Percentiles rank a stretch among this genome's conserved stretches.
Conservation (phyloP, 2,113 vertebrate genomes). For the Sciurus niger region DNA sequence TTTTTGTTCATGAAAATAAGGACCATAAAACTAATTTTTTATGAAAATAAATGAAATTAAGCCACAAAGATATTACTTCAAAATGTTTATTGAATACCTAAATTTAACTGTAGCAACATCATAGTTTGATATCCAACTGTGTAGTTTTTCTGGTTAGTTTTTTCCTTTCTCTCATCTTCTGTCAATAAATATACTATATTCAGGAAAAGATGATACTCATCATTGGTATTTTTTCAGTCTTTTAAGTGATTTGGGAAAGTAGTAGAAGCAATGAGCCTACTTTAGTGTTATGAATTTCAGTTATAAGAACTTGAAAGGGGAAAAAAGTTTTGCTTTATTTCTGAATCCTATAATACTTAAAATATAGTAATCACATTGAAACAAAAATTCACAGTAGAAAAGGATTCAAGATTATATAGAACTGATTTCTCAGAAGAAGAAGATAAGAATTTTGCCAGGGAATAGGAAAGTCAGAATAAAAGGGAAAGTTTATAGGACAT, state of each 20-base stretch:
- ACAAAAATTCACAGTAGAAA: background rate
- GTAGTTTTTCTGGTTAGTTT: conserved; percentile 16
- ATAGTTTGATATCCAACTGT: conserved; percentile 58
- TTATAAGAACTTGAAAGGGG: background rate
- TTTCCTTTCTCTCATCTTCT: background rate
- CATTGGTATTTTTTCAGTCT: background rate
- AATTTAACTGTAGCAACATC: conserved; percentile 50
- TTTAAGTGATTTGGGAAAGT: background rate
- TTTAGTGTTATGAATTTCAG: background rate
- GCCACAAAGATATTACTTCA: conserved; percentile 48
- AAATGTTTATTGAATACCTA: conserved; percentile 69
- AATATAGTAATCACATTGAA: conserved; percentile 32
- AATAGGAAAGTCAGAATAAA: background rate
- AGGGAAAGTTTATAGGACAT: background rate
- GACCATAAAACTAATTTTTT: conserved; percentile 58
- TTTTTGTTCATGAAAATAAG: conserved; percentile 50
- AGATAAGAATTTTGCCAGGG: background rate
- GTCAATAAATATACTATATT: conserved; percentile 27
- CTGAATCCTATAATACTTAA: background rate
- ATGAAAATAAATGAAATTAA: conserved; percentile 69
- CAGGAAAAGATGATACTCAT: background rate
- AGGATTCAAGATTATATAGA: background rate
- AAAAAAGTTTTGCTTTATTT: conserved; percentile 16
- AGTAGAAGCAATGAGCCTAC: background rate
- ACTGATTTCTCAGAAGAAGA: background rate